phyloP scores from a whole-genome alignment of 2,113 vertebrate genomes.

The Aplodontia rufa region DNA sequence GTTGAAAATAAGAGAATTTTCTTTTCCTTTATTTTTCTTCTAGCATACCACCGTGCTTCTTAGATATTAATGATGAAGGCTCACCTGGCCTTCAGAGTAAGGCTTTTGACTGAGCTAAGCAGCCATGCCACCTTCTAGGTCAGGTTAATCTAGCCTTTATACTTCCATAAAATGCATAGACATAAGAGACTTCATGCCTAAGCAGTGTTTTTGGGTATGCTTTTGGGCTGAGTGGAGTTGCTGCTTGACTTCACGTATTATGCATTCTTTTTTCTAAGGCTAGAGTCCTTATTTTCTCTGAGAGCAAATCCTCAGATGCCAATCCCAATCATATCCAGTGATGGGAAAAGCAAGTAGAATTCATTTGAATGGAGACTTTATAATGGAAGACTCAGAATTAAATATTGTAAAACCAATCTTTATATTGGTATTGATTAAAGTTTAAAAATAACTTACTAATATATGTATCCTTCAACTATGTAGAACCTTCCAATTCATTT shows the following conservation, averaged over 20 bases:
- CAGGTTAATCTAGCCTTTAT: not conserved
- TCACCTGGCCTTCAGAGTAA: not conserved
- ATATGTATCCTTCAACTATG: not conserved
- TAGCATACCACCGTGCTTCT: not conserved
- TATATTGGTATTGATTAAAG: not conserved
- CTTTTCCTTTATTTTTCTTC: no score
- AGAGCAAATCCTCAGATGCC: not conserved
- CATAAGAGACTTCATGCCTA: not conserved
- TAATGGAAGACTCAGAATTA: not conserved
- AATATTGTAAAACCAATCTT: not conserved
- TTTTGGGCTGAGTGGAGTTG: not conserved
- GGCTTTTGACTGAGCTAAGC: not conserved
- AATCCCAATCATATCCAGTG: not conserved
- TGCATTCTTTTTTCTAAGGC: not conserved
- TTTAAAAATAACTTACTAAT: not conserved
- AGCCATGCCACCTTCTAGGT: not conserved
- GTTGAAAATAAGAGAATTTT: no score
- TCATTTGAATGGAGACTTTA: fast-evolving
- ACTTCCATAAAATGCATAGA: not conserved
- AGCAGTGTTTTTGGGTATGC: not conserved
- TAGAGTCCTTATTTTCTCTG: not conserved
- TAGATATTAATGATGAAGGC: not conserved
- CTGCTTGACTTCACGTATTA: not conserved
- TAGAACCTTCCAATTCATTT: not conserved
- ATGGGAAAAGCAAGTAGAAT: not conserved